Evolutionary conservation across 2,797 vertebrate species (phyloP), one percentile per base, ranked within the genome.

Genomic region (Tadarida brasiliensis): DNA sequence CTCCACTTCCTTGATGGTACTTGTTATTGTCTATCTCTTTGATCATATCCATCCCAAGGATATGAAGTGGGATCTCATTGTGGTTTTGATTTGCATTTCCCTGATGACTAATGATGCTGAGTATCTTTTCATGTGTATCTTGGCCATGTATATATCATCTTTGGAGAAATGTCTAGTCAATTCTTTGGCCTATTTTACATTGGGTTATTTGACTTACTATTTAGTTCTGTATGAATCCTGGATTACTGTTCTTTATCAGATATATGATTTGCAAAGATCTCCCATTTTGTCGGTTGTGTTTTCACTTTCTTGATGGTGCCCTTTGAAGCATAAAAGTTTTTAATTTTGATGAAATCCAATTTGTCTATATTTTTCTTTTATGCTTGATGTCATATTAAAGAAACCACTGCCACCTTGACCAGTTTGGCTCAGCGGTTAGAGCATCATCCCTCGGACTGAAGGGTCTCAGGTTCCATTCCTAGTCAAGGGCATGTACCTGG

Each of bases 31-130:
- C 16, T 49, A 24, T 39, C 30, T 47, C 30, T 78, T 82, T 56
- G 19, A 63, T 15, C 26, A 51, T 7, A 59, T 33, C 81, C 20
- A 67, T 8, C 10, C 65, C 30, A n/a, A 14, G 49, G 26, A 56
- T 26, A 61, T 39, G 22, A 84, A 81, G 24, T n/a, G 22, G 30
- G 44, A 20, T 19, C 59, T 76, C 33, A 24, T 26, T 80, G 16
- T 68, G 71, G 63, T 51, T 94, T 84, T 65, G 44, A 91, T 67
- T 71, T 90, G 39, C 57, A 44, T 86, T 86, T 86, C 24, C 73
- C 54, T 51, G 49, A 70, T 35, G 61, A 70, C 24, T 51, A 39
- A 86, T 59, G n/a, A 49, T 49, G 51, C 33, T 30, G 61, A 86
- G 24, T 26, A 68, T 85, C 35, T 59, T 86, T 86, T 51, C 82